phyloP scores from a whole-genome alignment of 1,140 invertebrate species.

The Rhynchophorus ferrugineus region DNA sequence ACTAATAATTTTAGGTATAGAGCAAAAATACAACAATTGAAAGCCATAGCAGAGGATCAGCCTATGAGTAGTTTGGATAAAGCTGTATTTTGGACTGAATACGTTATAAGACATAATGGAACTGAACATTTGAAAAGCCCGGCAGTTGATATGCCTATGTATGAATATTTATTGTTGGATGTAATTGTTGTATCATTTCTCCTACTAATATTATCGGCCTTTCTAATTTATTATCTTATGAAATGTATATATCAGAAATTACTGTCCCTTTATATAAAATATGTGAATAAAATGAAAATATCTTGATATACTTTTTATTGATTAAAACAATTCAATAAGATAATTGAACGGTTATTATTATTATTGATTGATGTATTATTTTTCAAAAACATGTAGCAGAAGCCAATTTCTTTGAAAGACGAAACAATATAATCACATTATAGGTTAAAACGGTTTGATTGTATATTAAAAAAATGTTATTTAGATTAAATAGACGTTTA shows the following conservation, averaged over 20 bases:
- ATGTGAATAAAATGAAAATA: background rate
- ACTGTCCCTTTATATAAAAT: background rate
- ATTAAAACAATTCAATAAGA: no score
- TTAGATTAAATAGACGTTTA: background rate
- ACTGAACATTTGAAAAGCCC: constrained; percentile 35
- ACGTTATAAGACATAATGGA: constrained; percentile 42
- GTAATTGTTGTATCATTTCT: constrained; percentile 29
- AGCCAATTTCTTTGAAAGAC: no score
- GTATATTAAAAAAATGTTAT: background rate
- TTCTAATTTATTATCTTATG: background rate
- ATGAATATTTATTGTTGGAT: constrained; percentile 42
- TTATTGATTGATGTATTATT: no score
- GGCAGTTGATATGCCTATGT: constrained; percentile 36
- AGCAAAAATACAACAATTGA: constrained; percentile 11
- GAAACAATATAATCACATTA: no score
- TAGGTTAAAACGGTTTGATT: no score
- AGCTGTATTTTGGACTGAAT: constrained; percentile 45
- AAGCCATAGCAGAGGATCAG: constrained; percentile 25
- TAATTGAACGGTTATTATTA: no score
- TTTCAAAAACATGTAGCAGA: no score
- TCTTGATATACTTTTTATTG: no score
- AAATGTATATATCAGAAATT: background rate
- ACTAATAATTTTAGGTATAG: constrained; percentile 21
- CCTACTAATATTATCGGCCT: background rate
- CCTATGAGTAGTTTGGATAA: constrained; percentile 36